Base-by-base conservation (phyloP, 1,140 invertebrate genomes). In the Spodoptera frugiperda region DNA sequence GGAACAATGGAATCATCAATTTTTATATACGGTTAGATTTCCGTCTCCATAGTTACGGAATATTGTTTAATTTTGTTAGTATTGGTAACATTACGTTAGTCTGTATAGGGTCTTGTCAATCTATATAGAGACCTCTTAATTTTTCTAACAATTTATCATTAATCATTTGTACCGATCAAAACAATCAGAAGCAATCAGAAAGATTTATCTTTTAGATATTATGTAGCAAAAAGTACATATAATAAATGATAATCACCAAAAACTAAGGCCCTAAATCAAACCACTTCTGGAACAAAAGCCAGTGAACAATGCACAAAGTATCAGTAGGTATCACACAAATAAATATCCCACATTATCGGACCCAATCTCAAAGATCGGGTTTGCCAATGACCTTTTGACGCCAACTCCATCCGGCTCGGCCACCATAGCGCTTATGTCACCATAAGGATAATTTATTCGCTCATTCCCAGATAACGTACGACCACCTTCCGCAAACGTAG, bases 331-430 rank as follows among this genome's bases (percentile, higher is more conserved):
- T 30, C 17, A 44, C 10, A 44, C 10, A 11, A 63, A 44, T 39
- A 39, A 39, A 25, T 9, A 59, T 25, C n/a, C 30, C 9, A n/a
- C n/a, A 12, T 44, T 19, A 68, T 53, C 65, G 65, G 2, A 11
- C 44, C 61, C 48, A 51, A 68, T 53, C 65, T 30, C 48, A 53
- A 30, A 53, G 65, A 68, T 68, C 65, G 65, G 65, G 65, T 14
- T 21, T 25, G 79, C 81, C 86, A 81, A 87, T 81, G 83, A 82
- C 76, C 78, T 82, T 86, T 87, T 84, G 87, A 86, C 86, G 82
- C 73, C 65, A 72, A 80, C 73, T 75, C 77, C 70, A 81, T 79
- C 77, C 82, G 78, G 70, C 53, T 54, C 71, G 57, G 63, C 57
- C 70, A 68, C 65, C 65, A 33, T 6, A 3, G 70, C 68, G 54